Evolutionary conservation across 2,888 invertebrate species (phyloP).

Genomic region (Lasioglossum calceatum): DNA sequence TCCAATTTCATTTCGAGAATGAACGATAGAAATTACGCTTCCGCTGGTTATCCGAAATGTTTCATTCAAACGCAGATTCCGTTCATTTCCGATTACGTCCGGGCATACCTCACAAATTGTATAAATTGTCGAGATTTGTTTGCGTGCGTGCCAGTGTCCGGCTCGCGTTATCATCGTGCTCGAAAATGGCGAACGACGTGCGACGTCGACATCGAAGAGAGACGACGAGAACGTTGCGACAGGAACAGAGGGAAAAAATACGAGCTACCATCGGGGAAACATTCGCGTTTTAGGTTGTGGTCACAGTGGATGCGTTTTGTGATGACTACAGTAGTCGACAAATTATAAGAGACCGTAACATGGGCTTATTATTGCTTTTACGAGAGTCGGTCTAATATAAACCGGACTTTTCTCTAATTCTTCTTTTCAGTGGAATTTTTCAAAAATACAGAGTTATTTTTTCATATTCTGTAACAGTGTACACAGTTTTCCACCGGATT

Average conservation of each 20-base stretch:
- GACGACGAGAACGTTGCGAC: neutral
- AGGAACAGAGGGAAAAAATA: neutral
- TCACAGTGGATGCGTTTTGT: neutral
- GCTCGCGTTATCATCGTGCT: neutral
- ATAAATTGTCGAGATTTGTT: constrained; percentile 15
- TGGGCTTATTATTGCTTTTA: neutral
- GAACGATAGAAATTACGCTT: neutral
- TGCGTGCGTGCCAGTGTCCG: constrained; percentile 2
- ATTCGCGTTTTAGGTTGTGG: neutral
- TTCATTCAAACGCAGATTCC: constrained; percentile 11
- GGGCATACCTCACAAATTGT: constrained; percentile 6
- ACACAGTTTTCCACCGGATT: neutral
- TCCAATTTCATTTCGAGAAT: neutral
- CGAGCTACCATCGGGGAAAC: neutral
- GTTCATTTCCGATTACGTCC: constrained; percentile 3
- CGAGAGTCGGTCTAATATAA: neutral
- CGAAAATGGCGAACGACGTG: constrained; percentile 7
- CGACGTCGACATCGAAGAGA: neutral
- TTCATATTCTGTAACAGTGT: neutral
- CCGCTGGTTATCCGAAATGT: neutral
- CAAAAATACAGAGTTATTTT: neutral
- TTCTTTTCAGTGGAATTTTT: neutral
- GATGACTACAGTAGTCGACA: neutral
- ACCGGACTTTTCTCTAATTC: neutral
- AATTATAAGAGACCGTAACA: neutral